phyloP scores from a whole-genome alignment of 1,140 invertebrate species.

The Lerema accius region DNA sequence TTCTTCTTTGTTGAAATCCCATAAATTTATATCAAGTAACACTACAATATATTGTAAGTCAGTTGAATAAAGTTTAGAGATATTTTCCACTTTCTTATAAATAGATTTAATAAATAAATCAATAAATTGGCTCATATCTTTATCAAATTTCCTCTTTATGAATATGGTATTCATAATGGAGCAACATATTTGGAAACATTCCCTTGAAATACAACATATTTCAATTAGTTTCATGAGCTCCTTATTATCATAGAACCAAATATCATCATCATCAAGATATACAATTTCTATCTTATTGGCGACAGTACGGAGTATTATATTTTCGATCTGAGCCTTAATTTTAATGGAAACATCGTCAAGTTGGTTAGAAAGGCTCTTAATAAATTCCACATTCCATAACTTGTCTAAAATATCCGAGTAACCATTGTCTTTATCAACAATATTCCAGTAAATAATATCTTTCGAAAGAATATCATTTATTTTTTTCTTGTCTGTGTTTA shows the following conservation, averaged over 20 bases:
- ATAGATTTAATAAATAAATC: slow-evolving; percentile 50
- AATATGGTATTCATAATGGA: slow-evolving; percentile 61
- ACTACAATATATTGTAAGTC: slow-evolving; percentile 50
- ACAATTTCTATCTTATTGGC: slow-evolving; percentile 40
- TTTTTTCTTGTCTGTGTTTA: slow-evolving; percentile 32
- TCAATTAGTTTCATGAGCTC: slow-evolving; percentile 44
- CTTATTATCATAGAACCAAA: slow-evolving; percentile 40
- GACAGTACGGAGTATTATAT: slow-evolving; percentile 49
- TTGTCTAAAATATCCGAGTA: slow-evolving; percentile 1
- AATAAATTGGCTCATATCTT: slow-evolving; percentile 51
- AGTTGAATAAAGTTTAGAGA: slow-evolving; percentile 53
- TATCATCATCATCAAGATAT: slow-evolving; percentile 38
- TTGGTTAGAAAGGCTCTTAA: no score
- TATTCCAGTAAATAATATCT: slow-evolving; percentile 53
- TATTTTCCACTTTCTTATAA: slow-evolving; percentile 37
- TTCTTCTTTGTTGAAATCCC: slow-evolving; percentile 37
- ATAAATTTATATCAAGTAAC: slow-evolving; percentile 60
- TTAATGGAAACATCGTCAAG: slow-evolving; percentile 58
- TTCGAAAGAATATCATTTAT: slow-evolving; percentile 39
- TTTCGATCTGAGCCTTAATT: slow-evolving; percentile 63
- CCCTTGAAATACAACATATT: slow-evolving; percentile 47
- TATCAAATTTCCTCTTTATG: slow-evolving; percentile 56
- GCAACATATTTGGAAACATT: slow-evolving; percentile 66
- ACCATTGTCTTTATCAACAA: slow-evolving; percentile 24
- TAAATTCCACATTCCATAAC: slow-evolving; percentile 26